Conservation (phyloP, 2,888 invertebrate genomes). For the Fragum sueziense region DNA sequence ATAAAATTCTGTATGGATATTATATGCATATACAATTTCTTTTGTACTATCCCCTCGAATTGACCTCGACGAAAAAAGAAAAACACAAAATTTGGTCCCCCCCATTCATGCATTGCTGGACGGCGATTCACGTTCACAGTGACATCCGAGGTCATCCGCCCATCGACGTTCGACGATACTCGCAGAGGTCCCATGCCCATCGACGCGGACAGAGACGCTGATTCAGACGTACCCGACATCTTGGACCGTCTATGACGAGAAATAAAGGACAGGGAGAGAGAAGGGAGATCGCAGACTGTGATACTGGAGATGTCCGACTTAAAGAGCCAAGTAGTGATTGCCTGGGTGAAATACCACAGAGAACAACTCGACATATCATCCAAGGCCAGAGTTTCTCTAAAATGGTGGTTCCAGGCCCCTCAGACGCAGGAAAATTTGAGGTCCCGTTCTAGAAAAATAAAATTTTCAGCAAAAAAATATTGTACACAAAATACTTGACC, state of each 20-base stretch:
- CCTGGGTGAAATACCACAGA: too few relatives aligned
- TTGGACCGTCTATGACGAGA: conserved; percentile 15
- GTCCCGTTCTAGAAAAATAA: too few relatives aligned
- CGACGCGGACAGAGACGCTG: conserved; percentile 36
- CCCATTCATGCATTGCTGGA: conserved; percentile 17
- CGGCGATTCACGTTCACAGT: conserved; percentile 2
- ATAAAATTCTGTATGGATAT: too few relatives aligned
- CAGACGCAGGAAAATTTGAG: too few relatives aligned
- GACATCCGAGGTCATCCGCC: conserved; percentile 45
- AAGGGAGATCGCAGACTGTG: not conserved
- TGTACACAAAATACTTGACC: too few relatives aligned
- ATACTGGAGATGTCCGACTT: not conserved
- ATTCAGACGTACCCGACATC: conserved; percentile 18
- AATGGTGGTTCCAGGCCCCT: too few relatives aligned
- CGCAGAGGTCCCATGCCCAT: conserved; percentile 52
- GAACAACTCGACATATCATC: not conserved
- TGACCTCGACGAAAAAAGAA: not conserved
- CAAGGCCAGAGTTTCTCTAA: not conserved
- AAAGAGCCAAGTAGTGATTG: too few relatives aligned
- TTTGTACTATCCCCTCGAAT: too few relatives aligned
- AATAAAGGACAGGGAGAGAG: conserved; percentile 18
- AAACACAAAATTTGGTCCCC: conserved; percentile 21
- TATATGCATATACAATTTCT: too few relatives aligned
- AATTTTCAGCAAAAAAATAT: too few relatives aligned
- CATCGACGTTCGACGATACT: conserved; percentile 40